Conservation (phyloP, 2,888 invertebrate genomes). For the Pantelozetes paolii region DNA sequence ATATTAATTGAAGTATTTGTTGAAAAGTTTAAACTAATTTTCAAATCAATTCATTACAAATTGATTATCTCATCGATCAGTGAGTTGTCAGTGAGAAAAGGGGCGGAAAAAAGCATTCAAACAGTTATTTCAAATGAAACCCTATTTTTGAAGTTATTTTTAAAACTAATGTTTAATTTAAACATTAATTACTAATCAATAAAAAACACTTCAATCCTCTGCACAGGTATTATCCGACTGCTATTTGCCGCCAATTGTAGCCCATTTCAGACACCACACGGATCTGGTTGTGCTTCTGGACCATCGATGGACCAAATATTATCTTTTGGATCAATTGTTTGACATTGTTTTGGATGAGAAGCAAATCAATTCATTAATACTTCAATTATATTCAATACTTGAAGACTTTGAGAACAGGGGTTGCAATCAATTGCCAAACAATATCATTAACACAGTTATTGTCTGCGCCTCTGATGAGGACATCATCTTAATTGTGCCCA, state of each 20-base stretch:
- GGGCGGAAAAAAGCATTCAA: too few relatives aligned
- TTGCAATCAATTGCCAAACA: conserved; percentile 10
- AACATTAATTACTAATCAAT: too few relatives aligned
- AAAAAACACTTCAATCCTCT: too few relatives aligned
- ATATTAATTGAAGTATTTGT: too few relatives aligned
- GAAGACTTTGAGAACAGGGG: not conserved
- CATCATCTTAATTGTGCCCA: not conserved
- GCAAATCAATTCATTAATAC: conserved; percentile 18
- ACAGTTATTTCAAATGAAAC: too few relatives aligned
- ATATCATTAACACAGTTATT: not conserved
- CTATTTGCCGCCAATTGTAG: not conserved
- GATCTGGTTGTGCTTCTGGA: conserved; percentile 22
- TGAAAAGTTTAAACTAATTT: too few relatives aligned
- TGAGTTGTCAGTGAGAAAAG: too few relatives aligned
- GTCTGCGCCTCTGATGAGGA: not conserved
- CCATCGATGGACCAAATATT: not conserved
- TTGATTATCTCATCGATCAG: too few relatives aligned
- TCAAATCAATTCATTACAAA: too few relatives aligned
- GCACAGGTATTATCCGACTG: conserved; percentile 6
- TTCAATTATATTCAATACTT: conserved; percentile 20
- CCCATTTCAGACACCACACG: not conserved
- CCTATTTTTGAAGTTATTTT: too few relatives aligned
- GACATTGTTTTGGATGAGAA: not conserved
- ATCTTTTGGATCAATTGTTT: not conserved
- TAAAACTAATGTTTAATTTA: too few relatives aligned